A percentile compares a stretch with the other conserved stretches of the same genome.
Evolutionary conservation across 1,140 invertebrate genomes (phyloP).

Genomic region (Drosophila saltans): DNA sequence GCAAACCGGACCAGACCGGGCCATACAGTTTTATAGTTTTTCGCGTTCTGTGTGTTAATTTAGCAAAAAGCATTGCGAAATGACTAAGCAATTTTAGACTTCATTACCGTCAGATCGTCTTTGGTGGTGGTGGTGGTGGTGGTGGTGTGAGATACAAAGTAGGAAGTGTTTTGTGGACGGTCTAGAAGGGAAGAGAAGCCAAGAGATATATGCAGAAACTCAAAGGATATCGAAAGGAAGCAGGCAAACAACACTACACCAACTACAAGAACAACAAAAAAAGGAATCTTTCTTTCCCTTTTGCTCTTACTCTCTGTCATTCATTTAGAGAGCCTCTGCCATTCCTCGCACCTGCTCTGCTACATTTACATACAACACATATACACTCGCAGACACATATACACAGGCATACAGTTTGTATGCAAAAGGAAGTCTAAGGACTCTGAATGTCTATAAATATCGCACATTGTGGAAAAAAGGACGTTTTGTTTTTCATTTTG

Average conservation of each 20-base stretch:
- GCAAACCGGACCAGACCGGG: conserved; percentile 9
- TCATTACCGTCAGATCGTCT: conserved; percentile 46
- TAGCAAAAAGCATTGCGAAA: conserved; percentile 76
- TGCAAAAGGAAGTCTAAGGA: conserved; percentile 2
- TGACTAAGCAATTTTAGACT: conserved; percentile 69
- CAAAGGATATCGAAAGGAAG: conserved; percentile 6
- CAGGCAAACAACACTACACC: not conserved
- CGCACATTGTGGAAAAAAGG: not conserved
- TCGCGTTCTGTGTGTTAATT: conserved; percentile 65
- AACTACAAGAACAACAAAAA: not conserved
- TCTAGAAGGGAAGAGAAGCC: not conserved
- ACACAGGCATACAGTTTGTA: not conserved
- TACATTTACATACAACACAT: conserved; percentile 4
- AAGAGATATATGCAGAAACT: not conserved
- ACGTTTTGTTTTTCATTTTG: not conserved
- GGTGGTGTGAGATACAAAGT: conserved; percentile 9
- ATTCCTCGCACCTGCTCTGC: conserved; percentile 8
- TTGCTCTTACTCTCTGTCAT: too few relatives aligned
- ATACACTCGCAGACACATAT: not conserved
- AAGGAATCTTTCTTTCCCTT: not conserved
- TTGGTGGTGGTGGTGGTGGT: not conserved
- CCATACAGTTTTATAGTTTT: conserved; percentile 63
- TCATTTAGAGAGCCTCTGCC: not conserved
- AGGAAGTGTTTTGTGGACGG: not conserved
- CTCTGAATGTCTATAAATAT: not conserved